phyloP scores from a whole-genome alignment of 2,888 invertebrate species.

The Cetonia aurata region DNA sequence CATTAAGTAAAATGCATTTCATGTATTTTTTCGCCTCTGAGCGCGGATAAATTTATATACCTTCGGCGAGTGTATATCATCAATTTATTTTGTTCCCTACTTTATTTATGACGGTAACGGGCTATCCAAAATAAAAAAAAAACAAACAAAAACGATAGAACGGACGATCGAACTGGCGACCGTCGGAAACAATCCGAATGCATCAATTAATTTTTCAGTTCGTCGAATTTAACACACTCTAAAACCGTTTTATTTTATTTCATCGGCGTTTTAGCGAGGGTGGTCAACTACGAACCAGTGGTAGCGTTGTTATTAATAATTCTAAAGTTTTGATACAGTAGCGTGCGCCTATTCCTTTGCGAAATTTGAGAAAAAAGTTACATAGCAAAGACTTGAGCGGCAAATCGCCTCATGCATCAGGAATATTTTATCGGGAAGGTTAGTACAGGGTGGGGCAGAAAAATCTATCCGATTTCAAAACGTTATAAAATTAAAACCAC shows the following conservation, averaged over 20 bases:
- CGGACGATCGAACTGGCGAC: neutral
- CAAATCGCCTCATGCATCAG: too few relatives aligned
- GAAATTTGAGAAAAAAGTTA: too few relatives aligned
- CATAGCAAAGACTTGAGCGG: too few relatives aligned
- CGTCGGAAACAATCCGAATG: slow-evolving; percentile 44
- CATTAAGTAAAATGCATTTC: slow-evolving; percentile 58
- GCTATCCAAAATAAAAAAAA: neutral
- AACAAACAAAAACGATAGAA: neutral
- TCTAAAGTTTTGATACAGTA: too few relatives aligned
- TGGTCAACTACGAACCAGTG: neutral
- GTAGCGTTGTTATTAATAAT: neutral
- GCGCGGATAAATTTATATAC: slow-evolving; percentile 48
- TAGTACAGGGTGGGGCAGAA: too few relatives aligned
- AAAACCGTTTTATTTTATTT: slow-evolving; percentile 30
- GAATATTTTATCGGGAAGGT: too few relatives aligned
- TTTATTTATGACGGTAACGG: slow-evolving; percentile 44
- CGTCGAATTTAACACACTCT: slow-evolving; percentile 34
- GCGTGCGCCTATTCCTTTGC: too few relatives aligned
- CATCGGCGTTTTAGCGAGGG: neutral
- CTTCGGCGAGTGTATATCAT: slow-evolving; percentile 48
- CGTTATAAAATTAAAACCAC: too few relatives aligned
- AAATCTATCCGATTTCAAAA: too few relatives aligned
- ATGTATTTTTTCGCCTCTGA: slow-evolving; percentile 51
- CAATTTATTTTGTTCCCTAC: slow-evolving; percentile 46
- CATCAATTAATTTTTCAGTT: slow-evolving; percentile 47